Percentiles rank a stretch among this genome's conserved stretches.
Evolutionary conservation across 23 tunicate species (phyloP).

Genomic region (Ciona savignyi): DNA sequence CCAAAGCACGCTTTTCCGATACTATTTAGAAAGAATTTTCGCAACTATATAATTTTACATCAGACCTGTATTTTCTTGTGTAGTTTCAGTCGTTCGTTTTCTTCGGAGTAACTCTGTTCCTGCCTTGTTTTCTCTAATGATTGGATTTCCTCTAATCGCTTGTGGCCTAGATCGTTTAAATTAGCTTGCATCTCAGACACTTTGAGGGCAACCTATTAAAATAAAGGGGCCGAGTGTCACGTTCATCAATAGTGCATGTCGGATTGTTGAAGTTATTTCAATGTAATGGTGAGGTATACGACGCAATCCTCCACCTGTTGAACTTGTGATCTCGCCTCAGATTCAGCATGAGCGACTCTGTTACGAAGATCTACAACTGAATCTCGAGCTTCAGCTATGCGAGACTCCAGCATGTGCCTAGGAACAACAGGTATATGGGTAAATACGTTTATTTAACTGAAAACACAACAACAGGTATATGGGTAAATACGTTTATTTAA

Average conservation of each 20-base stretch:
- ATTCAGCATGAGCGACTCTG: conserved; percentile 49
- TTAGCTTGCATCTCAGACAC: conserved; percentile 56
- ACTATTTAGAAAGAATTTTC: background rate
- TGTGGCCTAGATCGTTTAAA: conserved; percentile 51
- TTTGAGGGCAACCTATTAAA: conserved; percentile 34
- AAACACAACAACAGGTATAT: no score
- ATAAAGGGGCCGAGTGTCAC: no score
- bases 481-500: no score
- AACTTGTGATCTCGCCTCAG: conserved; percentile 37
- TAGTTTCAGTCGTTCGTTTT: conserved; percentile 61
- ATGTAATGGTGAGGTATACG: no score
- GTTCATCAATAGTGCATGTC: no score
- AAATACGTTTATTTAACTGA: no score
- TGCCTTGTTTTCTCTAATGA: conserved; percentile 44
- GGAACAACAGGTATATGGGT: no score
- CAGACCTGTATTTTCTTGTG: conserved; percentile 67
- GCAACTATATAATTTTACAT: background rate
- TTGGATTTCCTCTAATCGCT: conserved; percentile 67
- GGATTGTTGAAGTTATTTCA: no score
- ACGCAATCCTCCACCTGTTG: no score
- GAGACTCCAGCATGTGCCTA: conserved; percentile 65
- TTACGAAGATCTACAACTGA: conserved; percentile 45
- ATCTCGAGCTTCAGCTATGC: conserved; percentile 72
- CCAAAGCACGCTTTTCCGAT: background rate
- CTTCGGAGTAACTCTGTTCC: conserved; percentile 51